Evolutionary conservation across 2,888 invertebrate species (phyloP).

Genomic region (Hypselothyrea guttata): DNA sequence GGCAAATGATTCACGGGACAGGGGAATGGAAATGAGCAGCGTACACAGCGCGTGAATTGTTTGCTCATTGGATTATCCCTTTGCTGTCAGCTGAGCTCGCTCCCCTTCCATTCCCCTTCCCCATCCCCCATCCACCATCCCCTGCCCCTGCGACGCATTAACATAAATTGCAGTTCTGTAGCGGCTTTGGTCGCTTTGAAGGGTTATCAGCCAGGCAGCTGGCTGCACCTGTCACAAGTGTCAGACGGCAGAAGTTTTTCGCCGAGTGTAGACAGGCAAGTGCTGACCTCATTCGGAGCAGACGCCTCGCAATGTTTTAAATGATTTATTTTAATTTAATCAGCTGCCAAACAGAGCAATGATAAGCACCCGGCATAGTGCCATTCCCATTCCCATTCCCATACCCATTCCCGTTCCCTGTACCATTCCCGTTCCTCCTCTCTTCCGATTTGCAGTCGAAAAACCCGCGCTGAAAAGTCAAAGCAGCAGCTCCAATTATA

Average conservation of each 20-base stretch:
- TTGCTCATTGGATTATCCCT: slow-evolving; percentile 72
- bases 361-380: slow-evolving; percentile 58
- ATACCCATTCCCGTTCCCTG: background rate
- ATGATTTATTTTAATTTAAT: slow-evolving; percentile 77
- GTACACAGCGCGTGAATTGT: slow-evolving; percentile 52
- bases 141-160: slow-evolving; percentile 40
- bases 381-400: background rate
- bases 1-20: background rate
- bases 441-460: slow-evolving; percentile 1
- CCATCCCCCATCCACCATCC: too few relatives aligned
- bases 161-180: slow-evolving; percentile 35
- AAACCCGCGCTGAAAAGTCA: slow-evolving; percentile 16
- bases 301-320: slow-evolving; percentile 55
- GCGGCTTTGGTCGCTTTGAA: slow-evolving; percentile 48
- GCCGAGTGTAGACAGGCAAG: background rate
- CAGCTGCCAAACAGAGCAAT: slow-evolving; percentile 77
- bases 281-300: slow-evolving; percentile 52
- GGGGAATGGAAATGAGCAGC: background rate
- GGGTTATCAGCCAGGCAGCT: slow-evolving; percentile 43
- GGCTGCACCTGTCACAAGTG: slow-evolving; percentile 60
- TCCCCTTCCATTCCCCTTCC: slow-evolving; percentile 44
- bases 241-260: slow-evolving; percentile 11
- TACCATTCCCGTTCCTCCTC: background rate
- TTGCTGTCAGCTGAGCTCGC: slow-evolving; percentile 75
- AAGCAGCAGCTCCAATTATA: slow-evolving; percentile 67